phyloP scores from a whole-genome alignment of 53 echinoderm and acorn worm species.

The Crossaster papposus region DNA sequence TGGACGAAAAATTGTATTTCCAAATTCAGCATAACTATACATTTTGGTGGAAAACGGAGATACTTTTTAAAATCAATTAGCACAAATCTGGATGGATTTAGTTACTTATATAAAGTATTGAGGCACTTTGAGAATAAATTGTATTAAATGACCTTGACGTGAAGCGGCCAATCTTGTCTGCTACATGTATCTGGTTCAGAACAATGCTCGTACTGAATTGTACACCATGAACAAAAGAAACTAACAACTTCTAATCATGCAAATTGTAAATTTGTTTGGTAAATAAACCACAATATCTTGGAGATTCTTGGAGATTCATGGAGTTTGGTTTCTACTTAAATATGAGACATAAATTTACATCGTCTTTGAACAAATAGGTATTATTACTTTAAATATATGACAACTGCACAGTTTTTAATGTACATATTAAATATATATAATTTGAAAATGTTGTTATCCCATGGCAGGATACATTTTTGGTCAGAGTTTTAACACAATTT shows the following conservation, averaged over 20 bases:
- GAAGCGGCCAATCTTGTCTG: neutral
- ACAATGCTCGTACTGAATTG: neutral
- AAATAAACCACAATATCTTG: conserved; percentile 6
- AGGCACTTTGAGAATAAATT: neutral
- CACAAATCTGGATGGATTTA: neutral
- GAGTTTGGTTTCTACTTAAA: neutral
- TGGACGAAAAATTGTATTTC: neutral
- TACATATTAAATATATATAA: neutral
- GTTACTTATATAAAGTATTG: neutral
- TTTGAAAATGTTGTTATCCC: neutral
- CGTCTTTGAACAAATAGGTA: neutral
- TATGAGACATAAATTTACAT: neutral
- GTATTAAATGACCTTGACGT: neutral
- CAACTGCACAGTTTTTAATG: neutral
- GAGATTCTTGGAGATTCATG: neutral
- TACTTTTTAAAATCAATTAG: too few relatives aligned
- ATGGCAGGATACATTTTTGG: neutral
- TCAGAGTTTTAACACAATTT: neutral
- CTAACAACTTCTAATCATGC: neutral
- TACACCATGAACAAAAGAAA: neutral
- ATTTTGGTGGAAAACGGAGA: neutral
- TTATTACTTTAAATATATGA: neutral
- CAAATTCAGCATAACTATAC: neutral
- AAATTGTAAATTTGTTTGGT: neutral
- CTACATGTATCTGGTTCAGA: neutral